phyloP scores from a whole-genome alignment of 1,140 invertebrate species.

The Danaus melanippus region DNA sequence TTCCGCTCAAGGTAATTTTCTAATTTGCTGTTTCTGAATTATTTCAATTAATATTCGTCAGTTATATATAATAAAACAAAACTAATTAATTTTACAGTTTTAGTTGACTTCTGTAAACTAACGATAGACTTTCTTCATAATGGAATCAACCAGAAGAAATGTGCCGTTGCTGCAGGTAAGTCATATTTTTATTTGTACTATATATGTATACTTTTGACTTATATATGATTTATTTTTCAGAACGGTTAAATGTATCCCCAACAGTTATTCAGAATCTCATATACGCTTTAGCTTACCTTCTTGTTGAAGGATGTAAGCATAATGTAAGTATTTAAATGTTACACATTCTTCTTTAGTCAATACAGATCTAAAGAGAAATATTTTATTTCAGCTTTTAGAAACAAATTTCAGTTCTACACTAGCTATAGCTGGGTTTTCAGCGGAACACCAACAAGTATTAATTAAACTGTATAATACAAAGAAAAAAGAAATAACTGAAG shows the following conservation, averaged over 20 bases:
- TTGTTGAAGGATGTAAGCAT: slow-evolving; percentile 57
- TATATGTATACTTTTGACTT: not conserved
- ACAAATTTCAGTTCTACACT: slow-evolving; percentile 54
- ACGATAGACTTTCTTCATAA: slow-evolving; percentile 75
- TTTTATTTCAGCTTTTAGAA: slow-evolving; percentile 51
- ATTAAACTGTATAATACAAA: slow-evolving; percentile 54
- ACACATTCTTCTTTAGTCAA: too few relatives aligned
- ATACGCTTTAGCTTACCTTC: slow-evolving; percentile 55
- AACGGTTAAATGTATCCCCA: slow-evolving; percentile 44
- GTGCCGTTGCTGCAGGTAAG: slow-evolving; percentile 72
- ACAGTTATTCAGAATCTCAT: slow-evolving; percentile 47
- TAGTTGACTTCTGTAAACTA: slow-evolving; percentile 78
- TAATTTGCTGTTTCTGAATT: too few relatives aligned
- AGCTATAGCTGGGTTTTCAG: slow-evolving; percentile 53
- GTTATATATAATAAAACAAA: too few relatives aligned
- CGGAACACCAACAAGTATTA: slow-evolving; percentile 53
- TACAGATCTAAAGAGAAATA: not conserved
- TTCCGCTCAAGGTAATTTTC: slow-evolving; percentile 40
- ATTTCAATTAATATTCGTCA: too few relatives aligned
- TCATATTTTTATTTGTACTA: slow-evolving; percentile 4
- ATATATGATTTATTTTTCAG: slow-evolving; percentile 29
- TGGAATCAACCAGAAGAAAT: slow-evolving; percentile 75
- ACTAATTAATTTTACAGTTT: slow-evolving; percentile 59
- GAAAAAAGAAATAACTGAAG: slow-evolving; percentile 44
- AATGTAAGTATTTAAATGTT: slow-evolving; percentile 44